Evolutionary conservation across 30 jellyfish, hydroid and myxozoan genomes (phyloP).

Genomic region (Cassiopea xamachana): DNA sequence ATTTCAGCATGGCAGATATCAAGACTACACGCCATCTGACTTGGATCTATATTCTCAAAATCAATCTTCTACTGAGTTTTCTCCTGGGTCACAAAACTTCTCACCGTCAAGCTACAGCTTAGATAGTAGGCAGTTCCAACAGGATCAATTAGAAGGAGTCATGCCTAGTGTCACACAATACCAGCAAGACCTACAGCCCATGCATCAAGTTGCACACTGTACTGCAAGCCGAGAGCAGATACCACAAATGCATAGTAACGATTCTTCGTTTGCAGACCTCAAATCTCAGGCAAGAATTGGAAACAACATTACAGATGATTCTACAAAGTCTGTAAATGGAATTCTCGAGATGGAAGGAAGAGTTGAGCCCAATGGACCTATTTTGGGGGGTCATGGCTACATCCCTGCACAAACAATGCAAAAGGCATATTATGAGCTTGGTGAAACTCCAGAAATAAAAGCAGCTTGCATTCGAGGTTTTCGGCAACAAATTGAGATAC

Average conservation of each 20-base stretch:
- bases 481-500: conserved; percentile 90
- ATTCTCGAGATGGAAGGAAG: conserved; percentile 73
- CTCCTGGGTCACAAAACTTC: conserved; percentile 21
- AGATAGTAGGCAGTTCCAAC: conserved; percentile 33
- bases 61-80: conserved; percentile 17
- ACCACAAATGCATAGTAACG: conserved; percentile 29
- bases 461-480: conserved; percentile 88
- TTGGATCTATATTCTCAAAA: neutral
- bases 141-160: conserved; percentile 6
- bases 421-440: conserved; percentile 89
- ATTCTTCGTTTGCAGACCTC: conserved; percentile 34
- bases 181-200: neutral
- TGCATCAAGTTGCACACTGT: neutral
- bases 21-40: conserved; percentile 10
- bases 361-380: conserved; percentile 98
- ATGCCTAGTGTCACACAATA: neutral
- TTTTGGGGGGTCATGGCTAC: conserved; percentile 95
- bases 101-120: conserved; percentile 27
- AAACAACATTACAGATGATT: neutral
- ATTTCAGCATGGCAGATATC: conserved; percentile 5
- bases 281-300: conserved; percentile 7
- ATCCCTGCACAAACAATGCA: conserved; percentile 97
- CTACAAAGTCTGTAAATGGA: conserved; percentile 57
- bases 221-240: neutral
- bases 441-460: conserved; percentile 94